Evolutionary conservation across 2,113 vertebrate genomes (phyloP).

Genomic region (Ochotona curzoniae): DNA sequence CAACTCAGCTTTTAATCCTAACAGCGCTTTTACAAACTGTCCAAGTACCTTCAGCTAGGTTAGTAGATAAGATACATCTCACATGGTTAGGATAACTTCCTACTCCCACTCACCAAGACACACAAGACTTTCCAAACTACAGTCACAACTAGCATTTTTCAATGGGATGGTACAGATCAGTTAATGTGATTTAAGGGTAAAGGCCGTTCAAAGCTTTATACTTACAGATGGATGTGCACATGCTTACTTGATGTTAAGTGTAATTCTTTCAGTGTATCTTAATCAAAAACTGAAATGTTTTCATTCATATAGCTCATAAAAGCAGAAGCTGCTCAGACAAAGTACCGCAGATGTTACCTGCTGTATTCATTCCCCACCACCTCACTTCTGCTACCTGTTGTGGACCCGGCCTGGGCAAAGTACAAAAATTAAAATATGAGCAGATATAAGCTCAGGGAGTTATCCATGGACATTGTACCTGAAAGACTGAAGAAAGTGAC

Average conservation of each 20-base stretch:
- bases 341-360: not conserved
- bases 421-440: not conserved
- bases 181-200: not conserved
- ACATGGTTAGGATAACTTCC: too few relatives aligned
- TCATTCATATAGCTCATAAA: not conserved
- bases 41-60: not conserved
- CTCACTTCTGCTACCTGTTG: not conserved
- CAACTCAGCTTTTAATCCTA: too few relatives aligned
- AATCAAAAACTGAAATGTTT: not conserved
- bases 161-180: not conserved
- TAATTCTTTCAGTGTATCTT: not conserved
- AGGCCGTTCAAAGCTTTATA: not conserved
- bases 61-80: not conserved
- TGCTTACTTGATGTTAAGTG: not conserved
- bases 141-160: too few relatives aligned
- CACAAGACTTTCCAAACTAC: not conserved
- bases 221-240: too few relatives aligned
- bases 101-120: too few relatives aligned
- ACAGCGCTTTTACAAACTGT: too few relatives aligned
- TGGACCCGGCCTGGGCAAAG: not conserved
- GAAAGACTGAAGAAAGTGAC: not conserved
- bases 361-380: accelerated
- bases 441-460: not conserved
- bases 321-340: not conserved
- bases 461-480: not conserved